A percentile compares a stretch with the other conserved stretches of the same genome.
phyloP scores from a whole-genome alignment of 2,888 invertebrate genomes.

The Athrips mouffetella region DNA sequence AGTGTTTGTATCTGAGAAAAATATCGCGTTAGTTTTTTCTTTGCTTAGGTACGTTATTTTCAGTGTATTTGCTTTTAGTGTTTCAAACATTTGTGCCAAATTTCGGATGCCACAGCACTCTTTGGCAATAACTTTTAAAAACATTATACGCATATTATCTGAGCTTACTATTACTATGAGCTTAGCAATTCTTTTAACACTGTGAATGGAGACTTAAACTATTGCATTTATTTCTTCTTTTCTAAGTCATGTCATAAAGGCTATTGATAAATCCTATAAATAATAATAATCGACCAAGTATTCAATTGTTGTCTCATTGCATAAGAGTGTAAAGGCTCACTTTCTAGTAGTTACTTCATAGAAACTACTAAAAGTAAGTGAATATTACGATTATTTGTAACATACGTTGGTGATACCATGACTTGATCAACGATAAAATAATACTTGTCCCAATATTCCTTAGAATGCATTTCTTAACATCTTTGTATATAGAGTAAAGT shows the following conservation, averaged over 20 bases:
- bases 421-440: neutral
- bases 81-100: constrained; percentile 62
- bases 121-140: constrained; percentile 47
- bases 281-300: no score
- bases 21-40: constrained; percentile 44
- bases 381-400: no score
- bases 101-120: constrained; percentile 48
- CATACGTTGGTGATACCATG: neutral
- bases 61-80: constrained; percentile 32
- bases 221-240: constrained; percentile 40
- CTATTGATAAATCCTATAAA: neutral
- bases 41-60: constrained; percentile 40
- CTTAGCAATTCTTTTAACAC: constrained; percentile 29
- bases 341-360: no score
- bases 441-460: constrained; percentile 2
- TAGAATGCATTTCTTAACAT: constrained; percentile 29
- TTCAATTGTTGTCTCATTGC: no score
- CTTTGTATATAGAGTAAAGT: constrained; percentile 61
- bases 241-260: constrained; percentile 9
- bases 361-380: no score
- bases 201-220: constrained; percentile 34
- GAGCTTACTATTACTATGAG: constrained; percentile 29
- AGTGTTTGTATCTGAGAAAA: constrained; percentile 55
- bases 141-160: constrained; percentile 19
- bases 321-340: no score